Evolutionary conservation across 2,113 vertebrate species (phyloP).

Genomic region (Capricornis sumatraensis): DNA sequence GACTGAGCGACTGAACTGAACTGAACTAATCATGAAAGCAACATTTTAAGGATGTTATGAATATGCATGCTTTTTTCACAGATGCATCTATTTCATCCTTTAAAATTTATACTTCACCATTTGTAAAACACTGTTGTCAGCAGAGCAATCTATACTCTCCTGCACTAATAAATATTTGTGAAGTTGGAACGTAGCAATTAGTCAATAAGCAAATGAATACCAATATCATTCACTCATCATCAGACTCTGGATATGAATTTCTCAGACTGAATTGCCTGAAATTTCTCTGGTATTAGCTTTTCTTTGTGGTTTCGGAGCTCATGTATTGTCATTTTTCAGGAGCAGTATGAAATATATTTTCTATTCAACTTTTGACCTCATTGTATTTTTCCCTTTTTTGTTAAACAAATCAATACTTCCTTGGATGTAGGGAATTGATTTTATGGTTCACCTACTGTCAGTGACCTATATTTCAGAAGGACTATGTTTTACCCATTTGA

Average conservation of each 20-base stretch:
- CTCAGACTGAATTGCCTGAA: not conserved
- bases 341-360: not conserved
- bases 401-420: conserved; percentile 28
- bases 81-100: not conserved
- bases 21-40: not conserved
- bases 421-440: not conserved
- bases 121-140: not conserved
- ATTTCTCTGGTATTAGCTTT: not conserved
- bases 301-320: not conserved
- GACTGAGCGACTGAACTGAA: not conserved
- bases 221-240: not conserved
- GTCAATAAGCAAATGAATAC: not conserved
- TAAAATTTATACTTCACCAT: not conserved
- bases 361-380: not conserved
- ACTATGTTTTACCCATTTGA: not conserved
- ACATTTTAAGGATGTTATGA: not conserved
- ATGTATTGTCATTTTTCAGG: not conserved
- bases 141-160: not conserved
- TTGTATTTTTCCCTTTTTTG: not conserved
- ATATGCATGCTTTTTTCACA: not conserved
- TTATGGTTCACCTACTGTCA: not conserved
- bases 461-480: not conserved
- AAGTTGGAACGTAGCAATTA: not conserved
- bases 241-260: not conserved
- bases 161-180: not conserved